These are phyloP conservation scores for Parnassius orleans DNA, from an alignment of 2,888 invertebrate genomes.

Conservation along the genomic window DNA sequence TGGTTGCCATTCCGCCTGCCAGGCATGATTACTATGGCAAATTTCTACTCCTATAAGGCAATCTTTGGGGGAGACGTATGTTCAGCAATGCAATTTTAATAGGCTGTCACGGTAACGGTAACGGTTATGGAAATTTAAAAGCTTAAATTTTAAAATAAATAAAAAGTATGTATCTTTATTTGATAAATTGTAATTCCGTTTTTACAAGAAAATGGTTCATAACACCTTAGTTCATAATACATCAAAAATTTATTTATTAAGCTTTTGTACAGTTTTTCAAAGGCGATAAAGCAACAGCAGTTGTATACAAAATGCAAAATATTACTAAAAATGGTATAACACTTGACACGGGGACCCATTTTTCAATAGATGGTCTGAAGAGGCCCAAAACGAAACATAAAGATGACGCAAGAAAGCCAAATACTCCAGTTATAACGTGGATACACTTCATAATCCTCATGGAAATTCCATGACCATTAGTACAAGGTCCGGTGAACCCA, in stretches of 20 bases:
- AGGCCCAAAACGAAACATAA: slow-evolving; percentile 47
- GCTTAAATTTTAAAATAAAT: no score
- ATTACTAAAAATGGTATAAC: slow-evolving; percentile 34
- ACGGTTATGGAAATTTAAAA: no score
- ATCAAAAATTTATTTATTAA: neutral
- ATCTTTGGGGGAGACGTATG: no score
- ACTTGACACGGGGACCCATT: slow-evolving; percentile 39
- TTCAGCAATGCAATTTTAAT: no score
- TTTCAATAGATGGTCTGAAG: slow-evolving; percentile 35
- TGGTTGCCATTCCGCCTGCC: no score
- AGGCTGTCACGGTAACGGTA: no score
- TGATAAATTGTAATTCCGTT: no score
- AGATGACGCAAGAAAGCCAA: slow-evolving; percentile 38
- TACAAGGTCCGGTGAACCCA: slow-evolving; percentile 31
- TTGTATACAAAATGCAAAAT: slow-evolving; percentile 43
- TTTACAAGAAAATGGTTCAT: no score
- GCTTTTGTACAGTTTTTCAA: neutral
- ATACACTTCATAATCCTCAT: slow-evolving; percentile 19
- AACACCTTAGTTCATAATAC: no score
- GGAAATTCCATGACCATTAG: slow-evolving; percentile 20
- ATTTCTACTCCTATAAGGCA: no score
- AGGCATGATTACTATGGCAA: no score
- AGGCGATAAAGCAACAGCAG: slow-evolving; percentile 30
- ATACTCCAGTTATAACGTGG: slow-evolving; percentile 37
- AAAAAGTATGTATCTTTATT: no score